These are phyloP conservation scores for Tetranychus urticae DNA, from an alignment of 1,140 invertebrate genomes.

Conservation along the genomic window DNA sequence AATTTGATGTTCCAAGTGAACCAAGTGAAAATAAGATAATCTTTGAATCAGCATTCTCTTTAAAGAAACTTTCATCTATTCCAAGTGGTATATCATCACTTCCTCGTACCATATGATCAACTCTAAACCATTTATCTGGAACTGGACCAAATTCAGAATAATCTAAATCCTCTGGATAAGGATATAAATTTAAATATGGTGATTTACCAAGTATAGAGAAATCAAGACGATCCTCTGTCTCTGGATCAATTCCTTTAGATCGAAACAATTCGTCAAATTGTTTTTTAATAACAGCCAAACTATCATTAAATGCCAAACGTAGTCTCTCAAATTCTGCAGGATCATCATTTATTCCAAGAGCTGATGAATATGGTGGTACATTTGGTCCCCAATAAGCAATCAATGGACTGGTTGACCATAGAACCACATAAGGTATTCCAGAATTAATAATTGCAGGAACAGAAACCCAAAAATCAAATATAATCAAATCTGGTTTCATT, in stretches of 20 bases:
- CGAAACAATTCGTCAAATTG: background rate
- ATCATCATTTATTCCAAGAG: background rate
- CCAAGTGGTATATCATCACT: background rate
- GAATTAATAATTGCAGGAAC: constrained; percentile 1
- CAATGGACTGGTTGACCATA: constrained; percentile 4
- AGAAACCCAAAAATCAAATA: constrained; percentile 1
- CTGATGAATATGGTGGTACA: background rate
- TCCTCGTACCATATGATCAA: background rate
- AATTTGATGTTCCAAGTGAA: background rate
- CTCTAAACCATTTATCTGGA: background rate
- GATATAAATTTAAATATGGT: constrained; percentile 2
- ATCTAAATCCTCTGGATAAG: constrained; percentile 2
- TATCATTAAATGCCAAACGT: background rate
- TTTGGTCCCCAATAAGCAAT: background rate
- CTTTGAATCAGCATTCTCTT: background rate
- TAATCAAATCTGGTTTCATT: constrained; percentile 5
- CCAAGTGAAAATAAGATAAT: background rate
- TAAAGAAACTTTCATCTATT: background rate
- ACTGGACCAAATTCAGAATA: background rate
- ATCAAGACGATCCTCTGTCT: background rate
- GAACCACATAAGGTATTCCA: background rate
- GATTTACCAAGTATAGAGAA: background rate
- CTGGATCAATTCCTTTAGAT: background rate
- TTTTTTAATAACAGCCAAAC: background rate
- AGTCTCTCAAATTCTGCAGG: background rate